phyloP scores from a whole-genome alignment of 2,888 invertebrate species.

The Phortica okadai region DNA sequence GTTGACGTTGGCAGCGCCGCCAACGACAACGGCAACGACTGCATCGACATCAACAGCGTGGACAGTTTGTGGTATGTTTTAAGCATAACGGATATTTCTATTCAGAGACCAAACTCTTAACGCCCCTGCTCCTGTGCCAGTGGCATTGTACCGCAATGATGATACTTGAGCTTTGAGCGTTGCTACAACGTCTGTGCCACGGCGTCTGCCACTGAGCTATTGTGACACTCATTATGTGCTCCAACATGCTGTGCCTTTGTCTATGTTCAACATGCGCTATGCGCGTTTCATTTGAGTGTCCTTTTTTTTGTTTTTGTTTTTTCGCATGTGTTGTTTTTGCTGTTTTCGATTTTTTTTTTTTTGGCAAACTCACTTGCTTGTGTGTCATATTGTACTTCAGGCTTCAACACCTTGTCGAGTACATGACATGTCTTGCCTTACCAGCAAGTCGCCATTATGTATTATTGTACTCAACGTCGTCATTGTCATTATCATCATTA shows the following conservation, averaged over 20 bases:
- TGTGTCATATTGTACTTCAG: not conserved
- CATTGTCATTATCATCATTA: constrained; percentile 47
- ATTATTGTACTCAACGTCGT: constrained; percentile 33
- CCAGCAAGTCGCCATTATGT: not conserved
- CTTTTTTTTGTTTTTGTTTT: constrained; percentile 6
- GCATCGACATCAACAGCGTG: not conserved
- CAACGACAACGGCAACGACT: too few species aligned
- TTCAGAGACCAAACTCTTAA: too few species aligned
- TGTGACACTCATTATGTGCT: constrained; percentile 33
- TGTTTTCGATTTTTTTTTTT: not conserved
- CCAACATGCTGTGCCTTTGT: constrained; percentile 34
- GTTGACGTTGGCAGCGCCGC: not conserved
- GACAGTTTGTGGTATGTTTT: constrained; percentile 15
- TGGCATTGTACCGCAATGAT: not conserved
- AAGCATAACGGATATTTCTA: not conserved
- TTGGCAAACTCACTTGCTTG: not conserved
- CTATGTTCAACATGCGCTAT: constrained; percentile 5
- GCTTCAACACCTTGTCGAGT: constrained; percentile 40
- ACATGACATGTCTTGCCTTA: constrained; percentile 21
- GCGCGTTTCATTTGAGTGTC: constrained; percentile 8
- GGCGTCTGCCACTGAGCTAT: constrained; percentile 22
- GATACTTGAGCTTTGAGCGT: not conserved
- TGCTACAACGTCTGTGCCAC: not conserved
- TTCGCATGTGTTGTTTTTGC: constrained; percentile 1
- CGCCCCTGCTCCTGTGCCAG: constrained; percentile 4